Base-by-base conservation (phyloP, 1,140 invertebrate genomes). In the Pseudoatta argentina region DNA sequence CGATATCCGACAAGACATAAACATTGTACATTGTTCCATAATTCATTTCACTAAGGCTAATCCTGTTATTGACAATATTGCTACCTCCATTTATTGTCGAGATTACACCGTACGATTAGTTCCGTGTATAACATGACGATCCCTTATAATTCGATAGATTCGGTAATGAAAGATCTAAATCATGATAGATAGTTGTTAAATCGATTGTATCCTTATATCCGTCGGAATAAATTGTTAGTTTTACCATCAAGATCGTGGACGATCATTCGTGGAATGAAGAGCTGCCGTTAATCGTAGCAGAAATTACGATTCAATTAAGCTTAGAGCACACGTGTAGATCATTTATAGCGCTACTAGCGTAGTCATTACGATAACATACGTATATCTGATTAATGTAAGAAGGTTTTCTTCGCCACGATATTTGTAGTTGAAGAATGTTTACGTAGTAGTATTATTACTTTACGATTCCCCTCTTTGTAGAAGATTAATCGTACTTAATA, bases 51-150 rank as follows among this genome's bases (percentile, higher is more conserved):
- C 39, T 73, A 61, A 59, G 21, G 18, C 39, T 83, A 73, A 83
- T 61, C 67, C 24, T 73, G 79, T 83, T 83, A 83, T 75, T 83
- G 79, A 83, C 79, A 83, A 83, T 83, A 83, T 73, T 44, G 79
- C 67, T 83, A 83, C 69, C 67, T 83, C 79, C 69, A 83, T 75
- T 83, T 73, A 83, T 83, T 83, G 69, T 83, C 69, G 69, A 61
- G 79, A 83, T 83, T 83, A 83, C 55, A 72, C n/a, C 53, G 78
- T 72, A 61, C 55, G 14, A 83, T 83, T 83, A 83, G 39, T 83
- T 83, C 3, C 24, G n/a, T 48, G 24, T 75, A 73, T 16, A 27
- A 82, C 55, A 24, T 48, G 61, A 72, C 34, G 67, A 18, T 83
- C 55, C 24, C 39, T 69, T 73, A 6, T n/a, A 73, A 73, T 83